Evolutionary conservation across 2,888 invertebrate species (phyloP).

Genomic region (Ecliptopera silaceata): DNA sequence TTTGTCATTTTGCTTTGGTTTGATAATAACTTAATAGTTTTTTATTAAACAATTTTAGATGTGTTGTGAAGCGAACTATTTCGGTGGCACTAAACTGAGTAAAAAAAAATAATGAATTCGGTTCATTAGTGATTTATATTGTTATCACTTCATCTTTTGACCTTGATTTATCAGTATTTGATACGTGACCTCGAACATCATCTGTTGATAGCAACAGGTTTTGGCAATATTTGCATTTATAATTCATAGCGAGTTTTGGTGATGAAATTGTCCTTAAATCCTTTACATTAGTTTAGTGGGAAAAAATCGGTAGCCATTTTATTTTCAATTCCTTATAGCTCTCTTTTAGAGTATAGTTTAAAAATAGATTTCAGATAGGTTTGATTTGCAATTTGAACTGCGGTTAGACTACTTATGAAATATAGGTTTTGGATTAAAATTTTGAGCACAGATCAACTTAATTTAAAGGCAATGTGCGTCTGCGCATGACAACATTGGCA

Average conservation of each 20-base stretch:
- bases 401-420: background rate
- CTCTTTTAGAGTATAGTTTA: too few species aligned
- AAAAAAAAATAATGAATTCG: too few species aligned
- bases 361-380: too few species aligned
- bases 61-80: too few species aligned
- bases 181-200: conserved; percentile 22
- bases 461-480: conserved; percentile 63
- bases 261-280: conserved; percentile 3
- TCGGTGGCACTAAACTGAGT: too few species aligned
- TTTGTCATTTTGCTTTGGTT: too few species aligned
- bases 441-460: conserved; percentile 56
- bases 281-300: too few species aligned
- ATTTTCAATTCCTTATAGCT: too few species aligned
- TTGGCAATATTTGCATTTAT: conserved; percentile 19
- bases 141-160: conserved; percentile 12
- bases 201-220: conserved; percentile 16
- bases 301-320: too few species aligned
- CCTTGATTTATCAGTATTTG: conserved; percentile 19
- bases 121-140: conserved; percentile 12
- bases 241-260: background rate
- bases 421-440: conserved; percentile 40
- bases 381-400: too few species aligned
- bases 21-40: too few species aligned
- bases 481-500: conserved; percentile 70
- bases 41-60: too few species aligned